Evolutionary conservation across 2,888 invertebrate species (phyloP).

Genomic region (Caradrina clavipalpis): DNA sequence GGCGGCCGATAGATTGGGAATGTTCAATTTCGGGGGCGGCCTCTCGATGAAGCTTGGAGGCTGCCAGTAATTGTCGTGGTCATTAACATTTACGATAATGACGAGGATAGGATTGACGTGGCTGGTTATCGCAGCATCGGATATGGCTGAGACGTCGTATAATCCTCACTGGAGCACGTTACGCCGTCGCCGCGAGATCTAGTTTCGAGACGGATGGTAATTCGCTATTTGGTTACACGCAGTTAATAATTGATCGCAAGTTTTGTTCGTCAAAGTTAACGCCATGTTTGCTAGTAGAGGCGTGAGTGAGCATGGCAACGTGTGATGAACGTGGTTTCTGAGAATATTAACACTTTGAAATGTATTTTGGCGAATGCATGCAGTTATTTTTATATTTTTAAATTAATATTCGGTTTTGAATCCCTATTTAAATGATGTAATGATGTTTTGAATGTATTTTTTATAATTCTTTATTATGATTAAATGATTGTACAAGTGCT

Average conservation of each 20-base stretch:
- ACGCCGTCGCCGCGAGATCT: constrained; percentile 54
- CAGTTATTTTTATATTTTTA: too few relatives aligned
- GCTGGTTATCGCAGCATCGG: constrained; percentile 78
- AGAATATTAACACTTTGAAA: neutral
- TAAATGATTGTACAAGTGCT: too few relatives aligned
- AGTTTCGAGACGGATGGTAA: constrained; percentile 56
- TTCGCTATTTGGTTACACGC: constrained; percentile 64
- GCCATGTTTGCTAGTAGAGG: constrained; percentile 1
- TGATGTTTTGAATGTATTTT: too few relatives aligned
- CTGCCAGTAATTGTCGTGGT: constrained; percentile 85
- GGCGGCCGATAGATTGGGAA: constrained; percentile 83
- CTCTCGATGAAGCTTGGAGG: constrained; percentile 79
- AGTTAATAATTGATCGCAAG: constrained; percentile 69
- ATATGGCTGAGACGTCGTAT: constrained; percentile 76
- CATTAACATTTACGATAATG: constrained; percentile 90
- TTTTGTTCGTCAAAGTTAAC: constrained; percentile 48
- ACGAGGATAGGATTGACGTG: constrained; percentile 85
- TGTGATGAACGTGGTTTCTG: constrained; percentile 28
- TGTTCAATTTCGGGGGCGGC: constrained; percentile 81
- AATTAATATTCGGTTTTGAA: too few relatives aligned
- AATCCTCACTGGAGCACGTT: constrained; percentile 69
- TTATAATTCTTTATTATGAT: too few relatives aligned
- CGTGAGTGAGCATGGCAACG: neutral
- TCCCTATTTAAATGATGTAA: too few relatives aligned
- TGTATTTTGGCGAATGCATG: neutral